These are phyloP conservation scores for Chondrilla cf. caribensis DNA, from an alignment of 37 sponge, comb jelly and placozoan species.

Conservation along the genomic window DNA sequence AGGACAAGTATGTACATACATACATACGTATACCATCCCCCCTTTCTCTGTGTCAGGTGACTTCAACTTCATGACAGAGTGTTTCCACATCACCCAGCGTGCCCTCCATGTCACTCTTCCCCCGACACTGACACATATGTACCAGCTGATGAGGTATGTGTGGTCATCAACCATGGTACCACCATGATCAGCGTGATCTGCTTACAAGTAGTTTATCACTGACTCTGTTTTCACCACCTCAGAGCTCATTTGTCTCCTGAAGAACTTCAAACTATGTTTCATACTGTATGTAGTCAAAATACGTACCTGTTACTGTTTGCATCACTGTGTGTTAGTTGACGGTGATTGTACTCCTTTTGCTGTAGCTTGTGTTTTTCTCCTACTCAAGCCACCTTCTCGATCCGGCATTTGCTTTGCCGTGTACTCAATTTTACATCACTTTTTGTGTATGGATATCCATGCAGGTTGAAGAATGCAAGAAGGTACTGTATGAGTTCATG, in stretches of 20 bases:
- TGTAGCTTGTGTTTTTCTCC: conserved; percentile 39
- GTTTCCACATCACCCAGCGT: conserved; percentile 75
- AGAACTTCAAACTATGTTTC: no score
- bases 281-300: no score
- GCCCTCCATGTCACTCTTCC: conserved; percentile 73
- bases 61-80: conserved; percentile 86
- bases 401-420: conserved; percentile 56
- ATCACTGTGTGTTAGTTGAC: no score
- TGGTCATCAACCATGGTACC: no score
- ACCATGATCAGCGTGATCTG: neutral
- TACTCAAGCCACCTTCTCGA: conserved; percentile 57
- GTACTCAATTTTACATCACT: conserved; percentile 78
- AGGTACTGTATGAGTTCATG: conserved; percentile 19
- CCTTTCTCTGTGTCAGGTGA: neutral
- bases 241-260: no score
- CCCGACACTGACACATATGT: conserved; percentile 38
- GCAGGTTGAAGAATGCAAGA: conserved; percentile 44
- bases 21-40: neutral
- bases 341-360: no score
- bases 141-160: conserved; percentile 12
- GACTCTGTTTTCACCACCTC: no score
- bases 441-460: conserved; percentile 66
- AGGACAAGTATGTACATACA: neutral
- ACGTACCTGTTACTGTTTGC: no score
- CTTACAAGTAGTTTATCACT: no score